Percentiles rank a stretch among this genome's conserved stretches.
Evolutionary conservation across 2,113 vertebrate species (phyloP).

Genomic region (Otocyon megalotis): DNA sequence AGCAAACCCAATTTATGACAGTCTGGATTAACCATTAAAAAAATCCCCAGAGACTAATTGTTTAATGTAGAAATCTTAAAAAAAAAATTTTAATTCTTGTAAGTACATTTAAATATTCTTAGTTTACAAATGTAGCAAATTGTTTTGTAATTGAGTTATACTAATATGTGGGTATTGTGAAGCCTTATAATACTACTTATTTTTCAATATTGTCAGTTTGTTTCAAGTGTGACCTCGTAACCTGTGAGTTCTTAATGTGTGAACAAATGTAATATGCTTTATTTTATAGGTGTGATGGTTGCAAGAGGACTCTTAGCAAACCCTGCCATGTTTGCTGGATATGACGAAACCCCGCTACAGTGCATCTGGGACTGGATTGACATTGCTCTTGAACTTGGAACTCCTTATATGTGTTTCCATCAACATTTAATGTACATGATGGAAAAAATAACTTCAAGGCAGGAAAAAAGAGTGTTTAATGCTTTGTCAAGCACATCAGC

Average conservation of each 20-base stretch:
- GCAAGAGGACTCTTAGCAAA: conserved; percentile 96
- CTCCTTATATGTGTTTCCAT: conserved; percentile 96
- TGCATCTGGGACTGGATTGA: conserved; percentile 98
- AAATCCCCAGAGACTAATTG: neutral
- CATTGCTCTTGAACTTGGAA: conserved; percentile 94
- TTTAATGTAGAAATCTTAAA: conserved; percentile 26
- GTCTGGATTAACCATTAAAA: neutral
- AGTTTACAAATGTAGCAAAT: conserved; percentile 35
- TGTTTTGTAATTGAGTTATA: conserved; percentile 33
- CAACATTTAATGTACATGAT: conserved; percentile 99
- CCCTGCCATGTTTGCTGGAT: conserved; percentile 97
- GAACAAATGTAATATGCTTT: conserved; percentile 60
- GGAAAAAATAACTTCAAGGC: conserved; percentile 95
- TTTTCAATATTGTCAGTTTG: conserved; percentile 26
- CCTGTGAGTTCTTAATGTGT: conserved; percentile 2
- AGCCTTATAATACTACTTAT: conserved; percentile 52
- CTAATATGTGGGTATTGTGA: conserved; percentile 46
- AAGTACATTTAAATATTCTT: conserved; percentile 25
- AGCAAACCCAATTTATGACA: conserved; percentile 36
- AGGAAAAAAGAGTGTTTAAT: conserved; percentile 96
- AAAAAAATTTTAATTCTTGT: neutral
- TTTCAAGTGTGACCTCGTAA: conserved; percentile 54
- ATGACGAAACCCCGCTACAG: conserved; percentile 94
- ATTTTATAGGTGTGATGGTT: conserved; percentile 93
- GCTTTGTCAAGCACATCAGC: conserved; percentile 96